Conservation (phyloP, 2,888 invertebrate genomes). For the Clepsis dumicolana region DNA sequence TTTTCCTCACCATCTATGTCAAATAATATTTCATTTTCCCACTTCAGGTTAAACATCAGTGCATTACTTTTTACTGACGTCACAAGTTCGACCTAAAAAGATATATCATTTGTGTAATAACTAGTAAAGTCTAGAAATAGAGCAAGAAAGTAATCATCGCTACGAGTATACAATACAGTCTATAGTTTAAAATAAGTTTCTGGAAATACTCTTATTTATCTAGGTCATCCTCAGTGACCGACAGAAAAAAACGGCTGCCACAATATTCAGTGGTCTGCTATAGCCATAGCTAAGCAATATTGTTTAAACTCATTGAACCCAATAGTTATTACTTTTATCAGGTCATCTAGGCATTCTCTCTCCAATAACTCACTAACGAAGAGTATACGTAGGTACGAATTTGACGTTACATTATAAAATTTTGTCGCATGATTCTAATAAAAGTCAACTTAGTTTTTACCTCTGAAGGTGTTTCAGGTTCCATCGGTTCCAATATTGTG, state of each 20-base stretch:
- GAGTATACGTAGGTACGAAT: too few relatives aligned
- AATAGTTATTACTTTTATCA: too few relatives aligned
- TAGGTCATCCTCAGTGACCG: too few relatives aligned
- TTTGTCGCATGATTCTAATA: background rate
- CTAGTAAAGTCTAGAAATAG: background rate
- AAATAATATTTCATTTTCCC: constrained; percentile 59
- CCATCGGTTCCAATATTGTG: constrained; percentile 56
- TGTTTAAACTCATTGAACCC: too few relatives aligned
- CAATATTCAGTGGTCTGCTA: too few relatives aligned
- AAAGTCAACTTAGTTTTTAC: constrained; percentile 53
- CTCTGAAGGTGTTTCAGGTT: constrained; percentile 60
- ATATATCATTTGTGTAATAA: background rate
- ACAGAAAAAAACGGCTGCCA: too few relatives aligned
- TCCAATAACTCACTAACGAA: too few relatives aligned
- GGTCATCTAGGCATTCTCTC: too few relatives aligned
- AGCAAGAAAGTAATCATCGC: background rate
- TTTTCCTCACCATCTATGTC: constrained; percentile 62
- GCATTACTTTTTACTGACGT: constrained; percentile 44
- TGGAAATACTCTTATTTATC: too few relatives aligned
- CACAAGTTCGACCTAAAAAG: constrained; percentile 26
- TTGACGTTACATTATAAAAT: background rate
- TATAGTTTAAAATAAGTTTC: too few relatives aligned
- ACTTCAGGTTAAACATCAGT: constrained; percentile 55
- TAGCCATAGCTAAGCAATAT: too few relatives aligned
- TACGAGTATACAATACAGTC: too few relatives aligned